Evolutionary conservation across 2,113 vertebrate genomes (phyloP), one percentile per base, ranked within the genome.

Genomic region (Petromus typicus): DNA sequence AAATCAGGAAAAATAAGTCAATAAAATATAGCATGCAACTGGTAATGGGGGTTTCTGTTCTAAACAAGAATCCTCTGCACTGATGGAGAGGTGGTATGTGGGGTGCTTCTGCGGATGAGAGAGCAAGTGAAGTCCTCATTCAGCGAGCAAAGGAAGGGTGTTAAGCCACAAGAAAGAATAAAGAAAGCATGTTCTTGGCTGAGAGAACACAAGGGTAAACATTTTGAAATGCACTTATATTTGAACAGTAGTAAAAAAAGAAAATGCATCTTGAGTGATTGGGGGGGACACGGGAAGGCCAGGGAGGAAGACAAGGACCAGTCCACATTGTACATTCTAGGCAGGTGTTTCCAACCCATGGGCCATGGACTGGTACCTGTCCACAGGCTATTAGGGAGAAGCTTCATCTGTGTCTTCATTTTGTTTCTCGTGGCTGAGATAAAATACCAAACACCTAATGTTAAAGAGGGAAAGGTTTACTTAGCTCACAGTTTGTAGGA

Each of bases 1-100:
- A 27, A 71, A 71, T n/a, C 56, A 94, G 73, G 59, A 89, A 86
- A 95, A 85, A 59, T 16, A 78, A 59, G 22, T 73, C 54, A 96
- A 67, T 81, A 79, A 57, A 84, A 37, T 4, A 86, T 0, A 57
- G 18, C 73, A 30, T 22, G 27, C 4, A 30, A 88, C 89, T 86
- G 88, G 40, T 56, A 81, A 8, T 18, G 56, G 48, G 34, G 75
- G 40, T 2, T 34, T 57, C 13, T n/a, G 11, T 45, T 75, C 54
- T 17, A 25, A 86, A 56, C 17, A 66, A 67, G 5, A 75, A 80
- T 16, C 37, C 23, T 34, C 67, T 75, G 48, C 43, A 40, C 34
- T 40, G 12, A 37, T 1, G 73, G 34, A 51, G 40, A 54, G 32
- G 11, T 37, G 8, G 8, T 48, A 37, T 64, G 14, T 61, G 54